Base-by-base conservation (phyloP, 2,888 invertebrate genomes). In the Hypolimnas misippus region DNA sequence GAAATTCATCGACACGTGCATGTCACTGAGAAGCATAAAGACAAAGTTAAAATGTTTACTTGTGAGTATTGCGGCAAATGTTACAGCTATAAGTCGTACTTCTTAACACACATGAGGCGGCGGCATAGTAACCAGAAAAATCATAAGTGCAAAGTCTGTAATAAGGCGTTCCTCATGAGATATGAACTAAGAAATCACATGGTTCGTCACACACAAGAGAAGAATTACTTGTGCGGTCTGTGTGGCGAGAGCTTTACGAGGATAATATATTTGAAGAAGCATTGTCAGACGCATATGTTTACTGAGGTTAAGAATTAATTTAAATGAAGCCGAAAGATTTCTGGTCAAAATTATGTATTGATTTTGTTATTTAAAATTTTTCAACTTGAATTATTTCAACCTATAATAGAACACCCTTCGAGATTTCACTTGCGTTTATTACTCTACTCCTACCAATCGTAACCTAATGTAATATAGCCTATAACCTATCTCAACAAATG, bases 61-160 rank as follows among this genome's bases (percentile, higher is more conserved):
- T 93, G 72, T 33, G 70, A 72, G 14, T 58, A 55, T 19, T 93
- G 93, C 35, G 86, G 86, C 0, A 84, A 84, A 1, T 68, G 68
- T 0, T 93, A 91, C 51, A 83, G 84, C 0, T 92, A 89, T 81
- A 78, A 81, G 0, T 83, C 85, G 0, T 86, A 89, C 42, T 92
- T 88, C 1, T 65, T 81, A 5, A 74, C 76, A 0, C 93, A 93
- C 63, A 76, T 91, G 73, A 73, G 79, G 2, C 80, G 84, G 8
- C 70, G 67, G 0, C 92, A 93, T 21, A 73, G 78, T 0, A 78
- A 76, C 0, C 82, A 81, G 14, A 79, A 78, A 19, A 83, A 81
- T 14, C 80, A 81, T 35, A 59, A 66, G 3, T 83, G 82, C 51
- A 44, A 58, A 3, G 31, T 60, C 10, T 86, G 85, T 19, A 29